Evolutionary conservation across 1,140 invertebrate genomes (phyloP).

Genomic region (Bathynomus jamesi): DNA sequence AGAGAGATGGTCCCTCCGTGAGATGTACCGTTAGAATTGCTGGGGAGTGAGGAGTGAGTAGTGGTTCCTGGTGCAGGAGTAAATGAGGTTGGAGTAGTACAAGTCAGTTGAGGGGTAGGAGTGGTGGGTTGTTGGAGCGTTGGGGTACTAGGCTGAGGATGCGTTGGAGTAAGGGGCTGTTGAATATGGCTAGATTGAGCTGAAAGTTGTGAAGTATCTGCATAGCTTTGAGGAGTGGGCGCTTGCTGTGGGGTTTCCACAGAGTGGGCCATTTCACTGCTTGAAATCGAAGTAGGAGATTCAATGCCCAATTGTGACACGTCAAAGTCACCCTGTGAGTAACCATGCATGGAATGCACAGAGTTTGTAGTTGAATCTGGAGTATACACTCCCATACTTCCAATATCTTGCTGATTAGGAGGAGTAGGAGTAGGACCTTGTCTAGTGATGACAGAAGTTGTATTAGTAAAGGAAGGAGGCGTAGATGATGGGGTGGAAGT

Average conservation of each 20-base stretch:
- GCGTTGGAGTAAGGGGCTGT: conserved; percentile 33
- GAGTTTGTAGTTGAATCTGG: conserved; percentile 77
- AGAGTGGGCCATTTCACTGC: conserved; percentile 55
- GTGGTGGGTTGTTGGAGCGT: conserved; percentile 41
- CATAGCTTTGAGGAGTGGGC: conserved; percentile 35
- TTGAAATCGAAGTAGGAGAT: conserved; percentile 76
- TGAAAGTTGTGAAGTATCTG: conserved; percentile 40
- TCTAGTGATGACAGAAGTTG: conserved; percentile 25
- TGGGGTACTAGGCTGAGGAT: conserved; percentile 23
- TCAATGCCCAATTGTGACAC: conserved; percentile 73
- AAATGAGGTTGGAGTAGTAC: conserved; percentile 24
- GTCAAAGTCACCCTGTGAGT: conserved; percentile 61
- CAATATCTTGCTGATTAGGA: conserved; percentile 32
- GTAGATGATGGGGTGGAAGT: conserved; percentile 10
- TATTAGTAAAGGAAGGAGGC: conserved; percentile 26
- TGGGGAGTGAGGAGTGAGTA: conserved; percentile 34
- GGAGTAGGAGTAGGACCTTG: conserved; percentile 35
- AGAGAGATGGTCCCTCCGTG: conserved; percentile 19
- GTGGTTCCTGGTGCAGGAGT: not conserved
- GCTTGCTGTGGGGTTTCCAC: conserved; percentile 40
- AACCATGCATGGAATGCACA: conserved; percentile 66
- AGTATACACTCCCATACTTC: conserved; percentile 63
- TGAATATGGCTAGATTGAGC: not conserved
- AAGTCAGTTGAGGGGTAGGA: conserved; percentile 42
- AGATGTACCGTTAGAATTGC: conserved; percentile 30